These are phyloP conservation scores for Heliconius eleuchia DNA, from an alignment of 1,140 invertebrate genomes.

Conservation along the genomic window DNA sequence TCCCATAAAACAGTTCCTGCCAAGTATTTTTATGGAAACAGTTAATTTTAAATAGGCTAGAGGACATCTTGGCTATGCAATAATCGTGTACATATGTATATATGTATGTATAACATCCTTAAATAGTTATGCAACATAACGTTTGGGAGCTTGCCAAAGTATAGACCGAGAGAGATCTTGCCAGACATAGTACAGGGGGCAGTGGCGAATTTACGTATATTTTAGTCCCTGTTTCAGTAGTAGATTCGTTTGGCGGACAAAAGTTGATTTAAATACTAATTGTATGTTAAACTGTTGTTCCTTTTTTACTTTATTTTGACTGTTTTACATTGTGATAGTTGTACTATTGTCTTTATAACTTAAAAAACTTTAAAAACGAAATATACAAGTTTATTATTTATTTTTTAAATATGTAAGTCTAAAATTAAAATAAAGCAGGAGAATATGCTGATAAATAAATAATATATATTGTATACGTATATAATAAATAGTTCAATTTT, in stretches of 20 bases:
- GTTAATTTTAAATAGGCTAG: constrained; percentile 20
- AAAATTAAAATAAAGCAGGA: too few species aligned
- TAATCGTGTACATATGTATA: constrained; percentile 20
- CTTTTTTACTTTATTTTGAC: background rate
- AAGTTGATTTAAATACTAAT: constrained; percentile 1
- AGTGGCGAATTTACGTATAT: background rate
- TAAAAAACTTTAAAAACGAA: too few species aligned
- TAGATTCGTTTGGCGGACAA: background rate
- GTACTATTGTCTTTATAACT: background rate
- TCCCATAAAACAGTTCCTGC: constrained; percentile 5
- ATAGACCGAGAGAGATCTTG: constrained; percentile 17
- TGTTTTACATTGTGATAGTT: background rate
- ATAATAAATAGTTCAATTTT: too few species aligned
- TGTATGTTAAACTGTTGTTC: background rate
- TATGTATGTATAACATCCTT: constrained; percentile 28
- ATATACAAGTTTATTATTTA: too few species aligned
- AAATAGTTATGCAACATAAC: constrained; percentile 32
- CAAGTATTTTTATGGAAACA: constrained; percentile 14
- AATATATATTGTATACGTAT: too few species aligned
- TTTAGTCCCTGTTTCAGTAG: background rate
- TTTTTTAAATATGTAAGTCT: too few species aligned
- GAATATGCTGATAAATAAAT: too few species aligned
- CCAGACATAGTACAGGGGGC: background rate
- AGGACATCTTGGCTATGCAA: constrained; percentile 26
- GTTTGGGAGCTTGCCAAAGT: constrained; percentile 21